phyloP scores from a whole-genome alignment of 2,888 invertebrate genomes.

The Aleiodes testaceus region DNA sequence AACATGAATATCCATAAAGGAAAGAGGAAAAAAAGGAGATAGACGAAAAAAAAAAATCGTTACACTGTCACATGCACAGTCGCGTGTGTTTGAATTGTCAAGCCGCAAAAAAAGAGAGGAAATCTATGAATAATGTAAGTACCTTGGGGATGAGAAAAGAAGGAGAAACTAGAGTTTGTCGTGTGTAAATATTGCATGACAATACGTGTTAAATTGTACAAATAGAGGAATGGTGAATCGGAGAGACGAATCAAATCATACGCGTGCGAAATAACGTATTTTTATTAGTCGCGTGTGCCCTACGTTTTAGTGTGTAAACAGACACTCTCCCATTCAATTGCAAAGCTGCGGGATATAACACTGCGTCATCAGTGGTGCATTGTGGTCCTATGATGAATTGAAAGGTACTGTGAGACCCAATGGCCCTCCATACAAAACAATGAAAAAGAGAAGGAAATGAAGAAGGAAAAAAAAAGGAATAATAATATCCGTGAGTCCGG shows the following conservation, averaged over 20 bases:
- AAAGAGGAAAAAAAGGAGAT: neutral
- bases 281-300: slow-evolving; percentile 57
- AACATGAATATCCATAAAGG: neutral
- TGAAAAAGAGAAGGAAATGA: slow-evolving; percentile 40
- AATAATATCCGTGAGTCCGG: slow-evolving; percentile 1
- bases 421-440: slow-evolving; percentile 12
- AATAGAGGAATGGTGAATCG: slow-evolving; percentile 54
- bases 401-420: slow-evolving; percentile 50
- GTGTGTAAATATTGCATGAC: slow-evolving; percentile 54
- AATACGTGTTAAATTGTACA: slow-evolving; percentile 67
- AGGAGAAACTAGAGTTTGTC: slow-evolving; percentile 9
- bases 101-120: neutral
- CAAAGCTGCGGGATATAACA: slow-evolving; percentile 56
- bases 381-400: slow-evolving; percentile 56
- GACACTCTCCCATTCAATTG: slow-evolving; percentile 60
- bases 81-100: slow-evolving; percentile 13
- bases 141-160: slow-evolving; percentile 45
- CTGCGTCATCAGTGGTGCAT: slow-evolving; percentile 62
- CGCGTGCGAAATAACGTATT: slow-evolving; percentile 45
- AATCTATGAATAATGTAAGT: slow-evolving; percentile 49
- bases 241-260: neutral
- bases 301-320: slow-evolving; percentile 55
- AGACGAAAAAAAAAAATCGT: neutral
- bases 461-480: slow-evolving; percentile 40
- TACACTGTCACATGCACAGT: neutral